Conservation (phyloP, 2,797 vertebrate genomes). For the Jordanella pulchra region DNA sequence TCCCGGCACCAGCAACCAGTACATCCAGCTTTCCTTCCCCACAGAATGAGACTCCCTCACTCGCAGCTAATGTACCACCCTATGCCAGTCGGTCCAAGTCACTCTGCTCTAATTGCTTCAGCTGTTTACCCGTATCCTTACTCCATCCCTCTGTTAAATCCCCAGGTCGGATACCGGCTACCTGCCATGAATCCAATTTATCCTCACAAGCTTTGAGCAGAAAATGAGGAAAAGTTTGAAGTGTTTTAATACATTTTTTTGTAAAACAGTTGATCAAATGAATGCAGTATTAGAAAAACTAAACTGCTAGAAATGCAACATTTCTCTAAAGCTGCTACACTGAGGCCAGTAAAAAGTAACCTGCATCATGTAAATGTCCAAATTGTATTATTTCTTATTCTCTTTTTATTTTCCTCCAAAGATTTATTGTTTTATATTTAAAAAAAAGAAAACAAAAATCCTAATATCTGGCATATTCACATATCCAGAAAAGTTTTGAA, state of each 20-base stretch:
- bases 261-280: background rate
- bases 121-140: constrained; percentile 76
- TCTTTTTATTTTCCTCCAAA: background rate
- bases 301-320: background rate
- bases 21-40: constrained; percentile 77
- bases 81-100: constrained; percentile 62
- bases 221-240: background rate
- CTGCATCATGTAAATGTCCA: background rate
- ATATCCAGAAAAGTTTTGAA: background rate
- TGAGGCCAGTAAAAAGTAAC: background rate
- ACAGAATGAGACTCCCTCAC: constrained; percentile 79
- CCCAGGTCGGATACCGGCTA: constrained; percentile 68
- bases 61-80: constrained; percentile 77
- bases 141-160: constrained; percentile 74
- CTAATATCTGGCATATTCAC: background rate
- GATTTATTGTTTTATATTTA: too few relatives aligned
- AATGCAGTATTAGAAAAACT: too few relatives aligned
- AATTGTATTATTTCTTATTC: background rate
- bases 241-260: too few relatives aligned
- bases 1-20: constrained; percentile 60
- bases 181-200: constrained; percentile 76
- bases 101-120: constrained; percentile 69
- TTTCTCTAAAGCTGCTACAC: background rate
- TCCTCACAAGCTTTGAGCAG: constrained; percentile 77
- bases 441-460: background rate